Evolutionary conservation across 2,797 vertebrate species (phyloP), one percentile per base, ranked within the genome.

Genomic region (Tolypeutes matacus): DNA sequence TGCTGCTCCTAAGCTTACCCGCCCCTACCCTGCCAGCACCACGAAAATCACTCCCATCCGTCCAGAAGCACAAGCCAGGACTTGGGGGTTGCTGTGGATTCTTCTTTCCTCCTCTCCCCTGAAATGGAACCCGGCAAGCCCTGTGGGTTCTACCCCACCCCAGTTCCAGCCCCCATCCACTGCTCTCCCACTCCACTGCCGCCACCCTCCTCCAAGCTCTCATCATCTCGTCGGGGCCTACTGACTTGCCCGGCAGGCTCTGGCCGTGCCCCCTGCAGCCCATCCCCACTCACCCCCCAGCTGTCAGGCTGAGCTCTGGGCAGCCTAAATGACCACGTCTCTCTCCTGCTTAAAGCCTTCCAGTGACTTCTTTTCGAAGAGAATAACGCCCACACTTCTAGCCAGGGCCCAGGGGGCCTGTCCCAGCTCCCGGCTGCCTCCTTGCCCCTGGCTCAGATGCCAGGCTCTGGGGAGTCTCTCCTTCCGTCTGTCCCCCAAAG

Each of bases 401-500:
- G 6, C 56, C 4, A 0, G 18, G 31, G 53, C 65, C 65, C n/a
- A 0, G 1, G 4, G 23, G 29, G 31, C 31, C 65, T 73, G 64
- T 14, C 25, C n/a, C n/a, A 23, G 20, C 56, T 31, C 25, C 42
- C 1, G 0, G 39, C 42, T 27, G 1, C 20, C 6, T 21, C 46
- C 25, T 2, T 56, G 3, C 6, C 20, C 56, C 17, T 17, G 7
- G 20, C 56, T 56, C 56, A 14, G 31, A 6, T 7, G 17, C 27
- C 2, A 0, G 11, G 42, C 20, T 34, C 7, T 31, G 3, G 0
- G 0, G 2, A 7, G 25, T 53, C 69, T n/a, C 1, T 23, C 15
- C 18, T 51, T 56, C 76, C 7, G 51, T 46, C 1, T 0, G 4
- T 1, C 10, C 58, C 14, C 31, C 67, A 18, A 0, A 12, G 5